Percentiles rank a stretch among this genome's conserved stretches.
Conservation (phyloP, 1,140 invertebrate genomes). For the Lordiphosa stackelbergi region DNA sequence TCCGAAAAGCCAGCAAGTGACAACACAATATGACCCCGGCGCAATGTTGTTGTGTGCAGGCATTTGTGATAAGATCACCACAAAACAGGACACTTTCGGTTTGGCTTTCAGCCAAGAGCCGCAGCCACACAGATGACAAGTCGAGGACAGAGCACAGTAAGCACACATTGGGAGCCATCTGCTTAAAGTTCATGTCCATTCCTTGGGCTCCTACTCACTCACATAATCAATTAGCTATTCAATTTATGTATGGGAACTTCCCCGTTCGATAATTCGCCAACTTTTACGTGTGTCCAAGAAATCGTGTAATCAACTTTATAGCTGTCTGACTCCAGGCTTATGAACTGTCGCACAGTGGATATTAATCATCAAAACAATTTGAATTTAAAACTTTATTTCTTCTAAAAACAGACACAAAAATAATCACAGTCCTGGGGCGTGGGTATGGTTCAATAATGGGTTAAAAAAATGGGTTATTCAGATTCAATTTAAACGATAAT, state of each 20-base stretch:
- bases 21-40: slow-evolving; percentile 47
- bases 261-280: slow-evolving; percentile 35
- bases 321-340: slow-evolving; percentile 20
- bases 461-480: too few species aligned
- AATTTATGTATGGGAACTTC: slow-evolving; percentile 36
- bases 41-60: slow-evolving; percentile 51
- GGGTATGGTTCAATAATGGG: too few species aligned
- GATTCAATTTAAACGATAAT: too few species aligned
- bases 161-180: slow-evolving; percentile 25
- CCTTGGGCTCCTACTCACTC: slow-evolving; percentile 24
- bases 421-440: too few species aligned
- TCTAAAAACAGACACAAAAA: too few species aligned
- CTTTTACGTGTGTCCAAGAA: slow-evolving; percentile 55
- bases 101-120: slow-evolving; percentile 41
- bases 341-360: slow-evolving; percentile 3
- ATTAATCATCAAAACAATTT: too few species aligned
- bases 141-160: slow-evolving; percentile 12
- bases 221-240: slow-evolving; percentile 66
- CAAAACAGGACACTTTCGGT: slow-evolving; percentile 61
- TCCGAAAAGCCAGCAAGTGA: slow-evolving; percentile 28
- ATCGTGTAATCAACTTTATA: slow-evolving; percentile 50
- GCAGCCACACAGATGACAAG: slow-evolving; percentile 36
- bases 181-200: slow-evolving; percentile 48
- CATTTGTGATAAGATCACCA: slow-evolving; percentile 59
- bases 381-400: too few species aligned